Evolutionary conservation across 2,888 invertebrate genomes (phyloP).

Genomic region (Petrolisthes cinctipes): DNA sequence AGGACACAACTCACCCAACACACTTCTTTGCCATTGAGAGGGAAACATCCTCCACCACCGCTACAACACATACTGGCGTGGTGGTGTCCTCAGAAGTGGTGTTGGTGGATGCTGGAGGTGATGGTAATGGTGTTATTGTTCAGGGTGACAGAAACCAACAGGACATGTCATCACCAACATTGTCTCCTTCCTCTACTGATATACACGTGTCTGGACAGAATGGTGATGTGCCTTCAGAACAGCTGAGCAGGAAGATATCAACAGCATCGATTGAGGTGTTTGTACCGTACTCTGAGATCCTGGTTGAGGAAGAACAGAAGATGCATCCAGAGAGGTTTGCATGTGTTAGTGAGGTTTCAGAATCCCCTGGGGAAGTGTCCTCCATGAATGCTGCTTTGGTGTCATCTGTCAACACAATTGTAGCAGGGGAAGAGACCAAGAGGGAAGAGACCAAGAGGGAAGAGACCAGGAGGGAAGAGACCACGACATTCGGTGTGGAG

Average conservation of each 20-base stretch:
- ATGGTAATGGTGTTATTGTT: background rate
- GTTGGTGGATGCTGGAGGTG: slow-evolving; percentile 8
- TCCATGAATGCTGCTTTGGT: slow-evolving; percentile 5
- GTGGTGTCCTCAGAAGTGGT: slow-evolving; percentile 11
- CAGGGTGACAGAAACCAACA: background rate
- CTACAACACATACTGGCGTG: background rate
- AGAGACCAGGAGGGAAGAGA: background rate
- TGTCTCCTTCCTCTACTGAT: background rate
- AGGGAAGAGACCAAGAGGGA: background rate
- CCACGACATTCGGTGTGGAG: background rate
- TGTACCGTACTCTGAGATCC: background rate
- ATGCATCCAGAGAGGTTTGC: slow-evolving; percentile 23
- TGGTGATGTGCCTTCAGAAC: background rate
- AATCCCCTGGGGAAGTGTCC: background rate
- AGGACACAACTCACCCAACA: background rate
- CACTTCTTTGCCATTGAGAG: slow-evolving; percentile 39
- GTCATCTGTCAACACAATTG: slow-evolving; percentile 11
- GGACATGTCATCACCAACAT: background rate
- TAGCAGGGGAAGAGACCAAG: background rate
- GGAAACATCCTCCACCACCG: background rate
- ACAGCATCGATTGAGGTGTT: slow-evolving; percentile 14
- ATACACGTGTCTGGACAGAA: background rate
- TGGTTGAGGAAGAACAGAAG: slow-evolving; percentile 2
- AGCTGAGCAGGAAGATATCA: background rate
- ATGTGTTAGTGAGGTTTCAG: slow-evolving; percentile 11